phyloP scores from a whole-genome alignment of 2,797 vertebrate genomes.

The Orestias chungarensis region DNA sequence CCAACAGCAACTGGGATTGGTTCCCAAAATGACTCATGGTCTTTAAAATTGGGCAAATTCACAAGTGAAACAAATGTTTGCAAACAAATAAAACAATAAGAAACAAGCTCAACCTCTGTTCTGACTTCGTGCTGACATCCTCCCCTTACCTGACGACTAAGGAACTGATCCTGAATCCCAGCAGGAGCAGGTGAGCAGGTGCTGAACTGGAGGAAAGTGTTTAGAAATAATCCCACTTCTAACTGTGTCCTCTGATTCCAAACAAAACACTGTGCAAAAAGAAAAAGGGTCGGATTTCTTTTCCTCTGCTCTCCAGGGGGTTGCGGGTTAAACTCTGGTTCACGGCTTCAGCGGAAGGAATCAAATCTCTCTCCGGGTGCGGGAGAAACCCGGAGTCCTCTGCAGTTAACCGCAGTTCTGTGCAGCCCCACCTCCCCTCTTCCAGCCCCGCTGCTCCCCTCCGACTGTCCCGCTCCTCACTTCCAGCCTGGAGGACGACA shows the following conservation, averaged over 20 bases:
- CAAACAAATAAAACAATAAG: not conserved
- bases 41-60: not conserved
- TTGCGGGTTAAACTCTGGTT: not conserved
- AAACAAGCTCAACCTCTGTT: not conserved
- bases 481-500: conserved; percentile 26
- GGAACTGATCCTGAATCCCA: conserved; percentile 45
- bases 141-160: conserved; percentile 45
- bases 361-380: conserved; percentile 15
- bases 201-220: conserved; percentile 15
- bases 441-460: not conserved
- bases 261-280: not conserved
- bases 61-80: not conserved
- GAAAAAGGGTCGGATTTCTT: conserved; percentile 12
- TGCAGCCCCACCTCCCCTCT: conserved; percentile 12
- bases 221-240: conserved; percentile 60
- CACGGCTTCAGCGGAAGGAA: not conserved
- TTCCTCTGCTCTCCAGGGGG: conserved; percentile 13
- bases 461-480: conserved; percentile 29
- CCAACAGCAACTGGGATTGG: not conserved
- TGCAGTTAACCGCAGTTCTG: conserved; percentile 51
- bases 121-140: not conserved
- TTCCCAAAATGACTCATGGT: not conserved
- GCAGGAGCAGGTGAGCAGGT: conserved; percentile 8
- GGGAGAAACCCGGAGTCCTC: conserved; percentile 28
- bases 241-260: conserved; percentile 5